These are phyloP conservation scores for Dasyprocta punctata DNA, from an alignment of 2,113 vertebrate genomes.

Conservation along the genomic window DNA sequence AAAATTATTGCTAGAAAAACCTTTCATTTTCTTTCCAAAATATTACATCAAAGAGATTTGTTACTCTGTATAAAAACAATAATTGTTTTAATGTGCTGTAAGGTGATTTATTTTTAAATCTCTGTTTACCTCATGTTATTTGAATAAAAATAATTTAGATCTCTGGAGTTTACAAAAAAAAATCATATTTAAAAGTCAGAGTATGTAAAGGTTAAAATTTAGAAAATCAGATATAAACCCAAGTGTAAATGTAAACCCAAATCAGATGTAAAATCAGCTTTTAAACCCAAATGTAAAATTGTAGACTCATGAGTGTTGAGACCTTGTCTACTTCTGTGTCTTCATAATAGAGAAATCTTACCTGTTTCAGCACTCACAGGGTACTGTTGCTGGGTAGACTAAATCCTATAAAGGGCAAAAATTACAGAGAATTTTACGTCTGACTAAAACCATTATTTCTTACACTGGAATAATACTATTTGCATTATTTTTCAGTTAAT, in stretches of 20 bases:
- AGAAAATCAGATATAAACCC: background rate
- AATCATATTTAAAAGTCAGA: constrained; percentile 40
- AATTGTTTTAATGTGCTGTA: constrained; percentile 27
- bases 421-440: background rate
- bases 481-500: background rate
- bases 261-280: too few relatives aligned
- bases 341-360: background rate
- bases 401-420: background rate
- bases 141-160: constrained; percentile 23
- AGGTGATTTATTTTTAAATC: background rate
- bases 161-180: background rate
- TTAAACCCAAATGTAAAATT: constrained; percentile 11
- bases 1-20: background rate
- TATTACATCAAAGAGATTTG: background rate
- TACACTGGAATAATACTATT: background rate
- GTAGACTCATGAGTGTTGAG: background rate
- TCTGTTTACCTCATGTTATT: background rate
- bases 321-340: background rate
- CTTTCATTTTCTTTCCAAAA: constrained; percentile 36
- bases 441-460: background rate
- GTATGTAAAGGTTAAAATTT: constrained; percentile 29
- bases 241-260: background rate
- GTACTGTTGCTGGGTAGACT: background rate
- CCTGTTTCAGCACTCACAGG: background rate
- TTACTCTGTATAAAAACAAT: constrained; percentile 1